These are phyloP conservation scores for Hydrophis major DNA, from an alignment of 2,797 vertebrate species.

Conservation along the genomic window DNA sequence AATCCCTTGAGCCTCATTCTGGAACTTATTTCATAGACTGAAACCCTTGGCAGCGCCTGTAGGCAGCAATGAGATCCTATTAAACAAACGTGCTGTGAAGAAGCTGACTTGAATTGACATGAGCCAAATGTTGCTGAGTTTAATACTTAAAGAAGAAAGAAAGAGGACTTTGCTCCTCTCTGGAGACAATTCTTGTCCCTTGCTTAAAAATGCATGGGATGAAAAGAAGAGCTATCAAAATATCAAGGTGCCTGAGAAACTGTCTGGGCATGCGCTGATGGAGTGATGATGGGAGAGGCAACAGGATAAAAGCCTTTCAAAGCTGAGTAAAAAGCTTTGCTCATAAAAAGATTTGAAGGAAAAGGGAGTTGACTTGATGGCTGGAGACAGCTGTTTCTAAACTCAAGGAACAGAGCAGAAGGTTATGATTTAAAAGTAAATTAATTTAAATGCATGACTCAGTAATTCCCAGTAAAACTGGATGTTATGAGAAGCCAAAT, in stretches of 20 bases:
- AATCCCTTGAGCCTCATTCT: slow-evolving; percentile 51
- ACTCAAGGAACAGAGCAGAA: not conserved
- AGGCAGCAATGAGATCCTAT: slow-evolving; percentile 61
- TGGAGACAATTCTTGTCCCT: slow-evolving; percentile 20
- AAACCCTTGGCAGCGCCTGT: slow-evolving; percentile 57
- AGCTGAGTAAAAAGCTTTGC: not conserved
- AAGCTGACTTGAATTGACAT: slow-evolving; percentile 57
- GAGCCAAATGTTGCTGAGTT: slow-evolving; percentile 54
- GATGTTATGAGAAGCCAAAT: not conserved
- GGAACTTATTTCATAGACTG: slow-evolving; percentile 57
- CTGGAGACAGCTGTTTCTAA: not conserved
- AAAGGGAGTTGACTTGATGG: slow-evolving; percentile 1
- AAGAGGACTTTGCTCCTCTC: slow-evolving; percentile 41
- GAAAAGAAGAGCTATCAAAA: slow-evolving; percentile 19
- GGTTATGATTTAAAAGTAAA: slow-evolving; percentile 17
- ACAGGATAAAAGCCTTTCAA: not conserved
- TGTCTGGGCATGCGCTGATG: not conserved
- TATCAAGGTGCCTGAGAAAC: not conserved
- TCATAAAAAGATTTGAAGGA: not conserved
- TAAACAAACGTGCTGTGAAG: slow-evolving; percentile 59
- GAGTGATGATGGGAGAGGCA: not conserved
- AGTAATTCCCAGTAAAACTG: not conserved
- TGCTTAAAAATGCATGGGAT: slow-evolving; percentile 13
- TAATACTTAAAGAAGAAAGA: slow-evolving; percentile 44
- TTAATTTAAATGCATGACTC: slow-evolving; percentile 6